phyloP scores from a whole-genome alignment of 2,113 vertebrate genomes.

The Nothocercus julius region DNA sequence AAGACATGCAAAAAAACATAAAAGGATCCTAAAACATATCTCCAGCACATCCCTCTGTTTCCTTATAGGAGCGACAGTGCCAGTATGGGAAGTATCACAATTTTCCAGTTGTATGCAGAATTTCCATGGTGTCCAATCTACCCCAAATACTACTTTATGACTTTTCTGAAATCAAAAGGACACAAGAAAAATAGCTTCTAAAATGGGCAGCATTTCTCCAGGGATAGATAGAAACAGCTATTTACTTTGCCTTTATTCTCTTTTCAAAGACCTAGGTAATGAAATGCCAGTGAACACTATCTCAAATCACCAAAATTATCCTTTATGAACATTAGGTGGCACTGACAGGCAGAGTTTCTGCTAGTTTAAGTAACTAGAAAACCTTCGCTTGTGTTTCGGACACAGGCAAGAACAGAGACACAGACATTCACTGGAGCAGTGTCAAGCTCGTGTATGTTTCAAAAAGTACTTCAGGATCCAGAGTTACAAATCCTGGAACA shows the following conservation, averaged over 20 bases:
- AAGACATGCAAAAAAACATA: background rate
- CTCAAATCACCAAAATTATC: background rate
- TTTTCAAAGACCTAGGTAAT: background rate
- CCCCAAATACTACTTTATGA: background rate
- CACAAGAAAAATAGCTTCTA: background rate
- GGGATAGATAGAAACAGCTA: background rate
- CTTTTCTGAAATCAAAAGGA: background rate
- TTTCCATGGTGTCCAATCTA: background rate
- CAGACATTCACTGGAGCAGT: accelerated
- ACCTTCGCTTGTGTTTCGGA: background rate
- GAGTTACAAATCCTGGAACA: background rate
- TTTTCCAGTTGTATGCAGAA: background rate
- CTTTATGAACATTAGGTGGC: background rate
- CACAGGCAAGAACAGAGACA: background rate
- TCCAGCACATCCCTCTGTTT: background rate
- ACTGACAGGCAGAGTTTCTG: background rate
- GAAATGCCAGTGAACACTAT: background rate
- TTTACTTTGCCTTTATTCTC: background rate
- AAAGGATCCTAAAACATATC: background rate
- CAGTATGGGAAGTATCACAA: background rate
- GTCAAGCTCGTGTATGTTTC: accelerated
- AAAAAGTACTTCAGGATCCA: background rate
- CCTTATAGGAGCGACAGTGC: background rate
- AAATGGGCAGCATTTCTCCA: background rate
- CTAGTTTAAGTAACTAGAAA: background rate